Conservation (phyloP, 2,888 invertebrate genomes). For the Hydropsyche betteni region DNA sequence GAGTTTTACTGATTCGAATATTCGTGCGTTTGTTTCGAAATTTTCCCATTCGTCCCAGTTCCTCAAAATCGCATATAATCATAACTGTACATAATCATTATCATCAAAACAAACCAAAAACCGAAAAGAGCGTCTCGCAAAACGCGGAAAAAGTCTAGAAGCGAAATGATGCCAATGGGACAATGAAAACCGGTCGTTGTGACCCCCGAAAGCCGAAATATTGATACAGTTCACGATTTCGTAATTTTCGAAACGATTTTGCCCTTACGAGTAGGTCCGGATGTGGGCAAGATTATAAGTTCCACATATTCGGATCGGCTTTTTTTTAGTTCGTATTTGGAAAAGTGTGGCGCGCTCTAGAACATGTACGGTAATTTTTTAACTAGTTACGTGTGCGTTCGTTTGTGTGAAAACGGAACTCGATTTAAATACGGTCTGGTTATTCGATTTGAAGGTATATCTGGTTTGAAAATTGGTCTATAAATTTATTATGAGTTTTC, state of each 20-base stretch:
- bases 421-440: too few relatives aligned
- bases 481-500: too few relatives aligned
- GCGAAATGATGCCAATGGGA: constrained; percentile 47
- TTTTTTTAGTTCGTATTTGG: too few relatives aligned
- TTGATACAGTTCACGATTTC: constrained; percentile 13
- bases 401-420: too few relatives aligned
- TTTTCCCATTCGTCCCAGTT: not conserved
- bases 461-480: too few relatives aligned
- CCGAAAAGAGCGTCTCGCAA: not conserved
- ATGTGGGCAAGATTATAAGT: not conserved
- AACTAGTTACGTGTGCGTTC: too few relatives aligned
- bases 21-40: not conserved
- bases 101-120: not conserved
- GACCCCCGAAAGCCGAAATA: constrained; percentile 8
- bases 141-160: constrained; percentile 22
- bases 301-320: too few relatives aligned
- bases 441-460: too few relatives aligned
- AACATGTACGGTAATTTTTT: too few relatives aligned
- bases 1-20: too few relatives aligned
- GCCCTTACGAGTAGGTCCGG: not conserved
- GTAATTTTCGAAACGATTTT: not conserved
- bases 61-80: not conserved
- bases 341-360: too few relatives aligned
- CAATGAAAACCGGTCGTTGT: constrained; percentile 40
- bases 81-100: not conserved